Conservation (phyloP, 2,888 invertebrate genomes). For the Microctonus brassicae region DNA sequence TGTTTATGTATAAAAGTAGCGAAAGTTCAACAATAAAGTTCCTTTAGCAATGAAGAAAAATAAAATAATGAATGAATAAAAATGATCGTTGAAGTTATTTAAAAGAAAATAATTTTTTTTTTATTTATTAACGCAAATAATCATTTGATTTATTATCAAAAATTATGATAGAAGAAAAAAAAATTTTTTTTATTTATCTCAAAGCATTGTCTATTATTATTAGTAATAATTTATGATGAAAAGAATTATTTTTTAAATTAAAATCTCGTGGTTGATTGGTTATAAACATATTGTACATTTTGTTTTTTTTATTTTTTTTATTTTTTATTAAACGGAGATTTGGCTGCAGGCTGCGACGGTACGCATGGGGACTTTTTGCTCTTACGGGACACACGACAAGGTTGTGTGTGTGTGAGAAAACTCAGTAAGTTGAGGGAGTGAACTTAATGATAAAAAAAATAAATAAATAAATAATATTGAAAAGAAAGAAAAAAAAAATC, state of each 20-base stretch:
- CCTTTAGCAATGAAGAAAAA: neutral
- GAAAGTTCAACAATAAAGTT: neutral
- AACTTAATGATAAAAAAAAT: neutral
- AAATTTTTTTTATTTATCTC: neutral
- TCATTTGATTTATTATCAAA: neutral
- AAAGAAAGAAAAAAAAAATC: conserved; percentile 29
- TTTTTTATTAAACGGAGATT: conserved; percentile 49
- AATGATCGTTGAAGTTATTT: neutral
- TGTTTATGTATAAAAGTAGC: neutral
- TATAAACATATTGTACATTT: conserved; percentile 24
- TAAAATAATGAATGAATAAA: neutral
- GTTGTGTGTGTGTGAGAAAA: neutral
- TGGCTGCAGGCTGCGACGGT: conserved; percentile 52
- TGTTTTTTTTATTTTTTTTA: too few relatives aligned
- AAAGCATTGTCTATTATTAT: too few relatives aligned
- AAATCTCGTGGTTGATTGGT: conserved; percentile 38
- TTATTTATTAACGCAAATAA: neutral
- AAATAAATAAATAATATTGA: conserved; percentile 4
- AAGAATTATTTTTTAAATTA: neutral
- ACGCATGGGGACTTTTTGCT: conserved; percentile 51
- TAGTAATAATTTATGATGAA: too few relatives aligned
- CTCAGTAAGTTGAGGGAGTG: neutral
- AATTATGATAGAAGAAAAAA: neutral
- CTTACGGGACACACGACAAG: conserved; percentile 2
- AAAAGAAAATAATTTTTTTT: neutral